Evolutionary conservation across 2,888 invertebrate genomes (phyloP).

Genomic region (Chaetogeoica ovagalla): DNA sequence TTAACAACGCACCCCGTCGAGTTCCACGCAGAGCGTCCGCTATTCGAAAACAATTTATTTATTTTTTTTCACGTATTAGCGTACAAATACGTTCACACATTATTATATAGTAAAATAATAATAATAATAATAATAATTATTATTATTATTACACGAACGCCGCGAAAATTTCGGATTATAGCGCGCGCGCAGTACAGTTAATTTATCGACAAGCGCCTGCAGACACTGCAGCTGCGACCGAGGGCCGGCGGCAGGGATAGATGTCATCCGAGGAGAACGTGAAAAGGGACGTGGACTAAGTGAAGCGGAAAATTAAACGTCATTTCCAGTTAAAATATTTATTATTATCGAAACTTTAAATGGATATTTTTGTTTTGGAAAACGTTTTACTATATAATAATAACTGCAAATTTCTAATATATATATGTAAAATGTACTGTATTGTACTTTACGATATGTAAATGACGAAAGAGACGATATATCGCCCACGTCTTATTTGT

Average conservation of each 20-base stretch:
- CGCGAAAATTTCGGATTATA: no score
- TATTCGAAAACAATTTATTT: no score
- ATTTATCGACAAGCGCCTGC: conserved; percentile 25
- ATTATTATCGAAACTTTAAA: conserved; percentile 41
- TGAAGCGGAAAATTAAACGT: conserved; percentile 48
- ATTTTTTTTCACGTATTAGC: no score
- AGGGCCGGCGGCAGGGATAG: neutral
- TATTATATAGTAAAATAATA: no score
- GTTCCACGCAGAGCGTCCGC: no score
- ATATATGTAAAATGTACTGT: no score
- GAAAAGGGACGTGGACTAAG: conserved; percentile 26
- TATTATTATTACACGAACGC: no score
- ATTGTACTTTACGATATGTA: neutral
- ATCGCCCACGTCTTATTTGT: no score
- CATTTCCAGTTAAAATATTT: conserved; percentile 51
- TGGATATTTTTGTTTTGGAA: conserved; percentile 42
- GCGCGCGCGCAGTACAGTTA: conserved; percentile 7
- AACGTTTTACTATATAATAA: conserved; percentile 26
- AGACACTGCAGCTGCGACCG: no score
- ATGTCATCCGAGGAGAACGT: conserved; percentile 21
- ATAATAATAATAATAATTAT: no score
- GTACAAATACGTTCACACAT: no score
- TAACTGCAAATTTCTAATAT: neutral
- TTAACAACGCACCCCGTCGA: no score
- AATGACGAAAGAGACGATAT: neutral